Percentiles rank a stretch among this genome's conserved stretches.
phyloP scores from a whole-genome alignment of 1,140 invertebrate species.

The Daktulosphaira vitifoliae region DNA sequence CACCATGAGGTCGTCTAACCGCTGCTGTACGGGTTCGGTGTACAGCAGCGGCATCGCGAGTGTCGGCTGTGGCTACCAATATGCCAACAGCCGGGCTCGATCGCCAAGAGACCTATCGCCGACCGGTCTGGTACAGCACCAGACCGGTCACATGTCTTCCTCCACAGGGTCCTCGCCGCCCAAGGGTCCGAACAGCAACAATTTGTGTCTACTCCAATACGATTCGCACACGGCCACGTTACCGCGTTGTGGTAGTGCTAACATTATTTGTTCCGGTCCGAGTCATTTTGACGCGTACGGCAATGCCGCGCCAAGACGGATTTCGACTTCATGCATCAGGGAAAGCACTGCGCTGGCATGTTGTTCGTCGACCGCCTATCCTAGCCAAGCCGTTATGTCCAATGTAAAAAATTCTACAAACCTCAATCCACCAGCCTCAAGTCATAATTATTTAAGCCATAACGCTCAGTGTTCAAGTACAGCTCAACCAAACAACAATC shows the following conservation, averaged over 20 bases:
- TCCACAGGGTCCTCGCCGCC: constrained; percentile 18
- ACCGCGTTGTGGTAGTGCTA: constrained; percentile 17
- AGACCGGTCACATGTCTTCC: background rate
- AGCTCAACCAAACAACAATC: no score
- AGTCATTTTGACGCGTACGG: background rate
- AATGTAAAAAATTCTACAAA: background rate
- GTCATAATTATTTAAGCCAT: no score
- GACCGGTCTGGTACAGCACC: constrained; percentile 15
- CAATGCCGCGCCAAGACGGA: background rate
- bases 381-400: background rate
- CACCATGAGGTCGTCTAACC: constrained; percentile 28
- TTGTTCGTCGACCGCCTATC: constrained; percentile 6
- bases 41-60: background rate
- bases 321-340: constrained; percentile 22
- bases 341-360: constrained; percentile 9
- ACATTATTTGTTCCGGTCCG: constrained; percentile 1
- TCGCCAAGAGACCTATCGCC: constrained; percentile 23
- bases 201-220: constrained; percentile 17
- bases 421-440: no score
- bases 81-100: background rate
- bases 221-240: background rate
- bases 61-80: constrained; percentile 7
- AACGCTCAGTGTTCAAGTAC: no score
- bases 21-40: constrained; percentile 14
- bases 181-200: no score